phyloP scores from a whole-genome alignment of 2,888 invertebrate species.

The Amitus sp. region DNA sequence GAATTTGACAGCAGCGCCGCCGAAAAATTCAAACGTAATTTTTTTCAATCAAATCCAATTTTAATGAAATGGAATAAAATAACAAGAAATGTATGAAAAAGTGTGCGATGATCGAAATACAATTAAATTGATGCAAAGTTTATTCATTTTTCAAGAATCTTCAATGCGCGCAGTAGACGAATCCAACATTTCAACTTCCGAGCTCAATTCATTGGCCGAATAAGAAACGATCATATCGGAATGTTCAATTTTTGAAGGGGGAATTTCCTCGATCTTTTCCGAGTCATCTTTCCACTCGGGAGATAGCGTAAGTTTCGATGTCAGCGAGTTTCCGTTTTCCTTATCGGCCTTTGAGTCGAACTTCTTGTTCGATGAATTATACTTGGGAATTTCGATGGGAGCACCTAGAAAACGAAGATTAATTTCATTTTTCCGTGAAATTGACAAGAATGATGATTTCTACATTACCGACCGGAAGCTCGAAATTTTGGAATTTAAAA shows the following conservation, averaged over 20 bases:
- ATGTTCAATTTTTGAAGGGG: constrained; percentile 48
- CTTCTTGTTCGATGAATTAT: constrained; percentile 43
- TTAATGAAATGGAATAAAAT: no score
- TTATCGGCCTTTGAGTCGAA: constrained; percentile 60
- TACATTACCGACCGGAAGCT: no score
- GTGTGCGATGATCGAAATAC: no score
- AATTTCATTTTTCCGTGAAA: background rate
- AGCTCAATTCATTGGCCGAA: constrained; percentile 59
- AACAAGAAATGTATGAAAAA: no score
- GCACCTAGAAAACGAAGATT: constrained; percentile 62
- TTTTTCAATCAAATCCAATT: no score
- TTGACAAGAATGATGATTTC: background rate
- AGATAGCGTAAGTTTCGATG: no score
- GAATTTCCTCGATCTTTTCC: constrained; percentile 53
- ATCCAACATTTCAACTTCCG: constrained; percentile 66
- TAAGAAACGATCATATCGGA: constrained; percentile 57
- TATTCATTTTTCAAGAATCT: constrained; percentile 47
- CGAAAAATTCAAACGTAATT: no score
- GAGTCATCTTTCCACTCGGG: constrained; percentile 60
- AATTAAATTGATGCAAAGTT: no score
- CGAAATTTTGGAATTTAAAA: no score
- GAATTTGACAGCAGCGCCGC: no score
- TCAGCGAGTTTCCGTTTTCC: no score
- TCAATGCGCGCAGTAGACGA: constrained; percentile 62
- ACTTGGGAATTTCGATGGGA: constrained; percentile 65